Conservation (phyloP, 2,113 vertebrate genomes). For the Elephantulus edwardii region DNA sequence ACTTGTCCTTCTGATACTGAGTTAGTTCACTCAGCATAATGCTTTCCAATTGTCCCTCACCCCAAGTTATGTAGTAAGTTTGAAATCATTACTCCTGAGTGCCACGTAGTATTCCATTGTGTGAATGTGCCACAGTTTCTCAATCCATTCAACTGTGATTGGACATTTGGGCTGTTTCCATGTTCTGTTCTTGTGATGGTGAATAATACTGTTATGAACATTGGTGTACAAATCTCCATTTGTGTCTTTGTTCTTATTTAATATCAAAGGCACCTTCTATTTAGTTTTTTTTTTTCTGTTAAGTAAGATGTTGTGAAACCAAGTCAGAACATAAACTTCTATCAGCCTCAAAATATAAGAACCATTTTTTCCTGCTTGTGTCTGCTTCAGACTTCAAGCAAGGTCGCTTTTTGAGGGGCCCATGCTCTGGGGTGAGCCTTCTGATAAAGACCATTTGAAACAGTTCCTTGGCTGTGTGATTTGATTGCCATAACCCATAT, state of each 20-base stretch:
- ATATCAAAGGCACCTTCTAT: not conserved
- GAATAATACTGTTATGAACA: no score
- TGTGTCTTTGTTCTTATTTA: constrained; percentile 22
- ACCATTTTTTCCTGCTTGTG: not conserved
- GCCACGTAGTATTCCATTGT: no score
- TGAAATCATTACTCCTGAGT: no score
- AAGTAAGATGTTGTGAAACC: not conserved
- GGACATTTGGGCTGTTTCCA: no score
- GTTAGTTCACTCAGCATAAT: no score
- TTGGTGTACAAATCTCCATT: no score
- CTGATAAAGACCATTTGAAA: constrained; percentile 3
- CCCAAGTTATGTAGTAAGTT: no score
- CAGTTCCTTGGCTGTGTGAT: not conserved
- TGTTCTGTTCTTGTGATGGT: no score
- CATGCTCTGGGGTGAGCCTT: not conserved
- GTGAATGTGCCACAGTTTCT: no score
- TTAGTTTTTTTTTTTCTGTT: not conserved
- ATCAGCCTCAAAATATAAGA: not conserved
- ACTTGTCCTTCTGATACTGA: no score
- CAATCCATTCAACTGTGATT: no score
- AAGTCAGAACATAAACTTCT: not conserved
- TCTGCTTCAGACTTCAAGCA: not conserved
- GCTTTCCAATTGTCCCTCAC: no score
- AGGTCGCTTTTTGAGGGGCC: not conserved
- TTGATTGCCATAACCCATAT: not conserved